Evolutionary conservation across 1,140 invertebrate species (phyloP), one percentile per base, ranked within the genome.

Genomic region (Drusus annulatus): DNA sequence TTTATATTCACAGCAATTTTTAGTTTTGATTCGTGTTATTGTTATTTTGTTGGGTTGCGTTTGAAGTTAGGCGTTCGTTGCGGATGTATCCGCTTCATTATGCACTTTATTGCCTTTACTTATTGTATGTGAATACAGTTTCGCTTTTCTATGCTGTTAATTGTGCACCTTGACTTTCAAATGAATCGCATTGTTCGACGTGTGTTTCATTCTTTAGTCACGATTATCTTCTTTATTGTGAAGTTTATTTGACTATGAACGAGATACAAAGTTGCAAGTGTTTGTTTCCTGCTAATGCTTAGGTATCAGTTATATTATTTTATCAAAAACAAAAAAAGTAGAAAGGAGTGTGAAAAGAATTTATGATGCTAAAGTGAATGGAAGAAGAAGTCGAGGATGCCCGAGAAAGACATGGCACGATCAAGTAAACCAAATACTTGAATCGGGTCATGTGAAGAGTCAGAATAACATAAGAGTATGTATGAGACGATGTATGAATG

Each of bases 11-110:
- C 51, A 56, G 69, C 25, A 79, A 52, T 36, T 68, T 76, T 52
- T 45, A 36, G 50, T 56, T 80, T 76, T 80, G 71, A 80, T 80
- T 80, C 62, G 21, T 51, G 51, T 51, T 25, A 80, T 79, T 79
- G 78, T 79, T 21, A 31, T 45, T 45, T 45, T 45, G 36, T 45
- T 13, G 13, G 36, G 69, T 17, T 31, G 23, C 68, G 68, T 51
- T 68, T 36, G 36, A 69, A 69, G 65, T 69, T 21, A 45, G 71
- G 71, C 52, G 31, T 45, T 50, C 65, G 36, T 69, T 69, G 7
- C 7, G 36, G 36, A 69, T 16, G 31, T 21, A 50, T 69, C 31
- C 31, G 65, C 54, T 58, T 74, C 71, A 31, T 74, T 74, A 74
- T 74, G 51, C 54, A 23, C 52, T 54, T 31, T 74, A 74, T 74